Conservation (phyloP, 1,140 invertebrate species). For the Ericerus pela region DNA sequence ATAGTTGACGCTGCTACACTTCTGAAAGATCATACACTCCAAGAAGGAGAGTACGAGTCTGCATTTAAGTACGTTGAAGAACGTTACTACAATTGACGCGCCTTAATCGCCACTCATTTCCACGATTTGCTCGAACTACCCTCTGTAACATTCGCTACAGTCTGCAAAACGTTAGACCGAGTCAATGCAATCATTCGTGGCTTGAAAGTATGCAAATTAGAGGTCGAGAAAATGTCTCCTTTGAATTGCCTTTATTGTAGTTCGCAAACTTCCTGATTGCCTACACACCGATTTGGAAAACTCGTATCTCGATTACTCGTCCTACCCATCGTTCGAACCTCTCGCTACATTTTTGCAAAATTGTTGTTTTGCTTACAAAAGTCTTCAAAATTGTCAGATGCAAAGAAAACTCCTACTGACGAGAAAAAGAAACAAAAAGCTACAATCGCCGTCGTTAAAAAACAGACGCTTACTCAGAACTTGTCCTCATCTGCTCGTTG, state of each 20-base stretch:
- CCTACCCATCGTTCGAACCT: not conserved
- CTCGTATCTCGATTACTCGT: not conserved
- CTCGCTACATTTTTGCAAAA: not conserved
- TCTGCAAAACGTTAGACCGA: not conserved
- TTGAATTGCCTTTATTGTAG: not conserved
- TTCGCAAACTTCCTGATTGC: not conserved
- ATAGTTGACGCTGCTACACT: not conserved
- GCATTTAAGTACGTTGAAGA: not conserved
- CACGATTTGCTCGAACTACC: not conserved
- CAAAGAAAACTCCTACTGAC: no score
- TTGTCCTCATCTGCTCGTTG: no score
- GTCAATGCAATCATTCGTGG: not conserved
- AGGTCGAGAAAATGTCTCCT: not conserved
- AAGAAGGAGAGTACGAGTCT: not conserved
- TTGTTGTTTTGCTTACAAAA: not conserved
- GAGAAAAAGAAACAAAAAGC: no score
- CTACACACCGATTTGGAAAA: not conserved
- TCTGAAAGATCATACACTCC: not conserved
- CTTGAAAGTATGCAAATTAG: not conserved
- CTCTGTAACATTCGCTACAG: not conserved
- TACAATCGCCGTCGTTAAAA: no score
- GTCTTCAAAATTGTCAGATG: not conserved
- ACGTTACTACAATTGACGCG: not conserved
- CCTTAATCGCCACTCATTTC: not conserved
- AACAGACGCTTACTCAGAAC: no score